Base-by-base conservation (phyloP, 2,797 vertebrate species). In the Psittacula derbiana region DNA sequence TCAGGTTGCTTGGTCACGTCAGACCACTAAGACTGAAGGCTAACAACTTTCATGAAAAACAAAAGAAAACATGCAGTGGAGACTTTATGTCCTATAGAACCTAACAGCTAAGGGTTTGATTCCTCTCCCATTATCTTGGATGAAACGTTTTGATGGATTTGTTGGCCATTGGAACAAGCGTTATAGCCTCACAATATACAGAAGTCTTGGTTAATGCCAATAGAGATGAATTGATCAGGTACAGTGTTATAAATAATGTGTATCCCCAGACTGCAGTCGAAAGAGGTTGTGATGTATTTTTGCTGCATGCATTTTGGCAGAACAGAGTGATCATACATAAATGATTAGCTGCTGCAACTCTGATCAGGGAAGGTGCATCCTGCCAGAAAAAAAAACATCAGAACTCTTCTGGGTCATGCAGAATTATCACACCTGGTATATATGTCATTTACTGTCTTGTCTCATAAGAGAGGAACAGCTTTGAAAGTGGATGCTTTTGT, bases 281-380 rank as follows among this genome's bases (percentile, higher is more conserved):
- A 92, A 86, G 61, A 89, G 69, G 69, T 83, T 92, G 78, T 93
- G 92, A 95, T 94, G 92, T 88, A 44, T 90, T 96, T 95, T 88
- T 91, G 87, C 87, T 94, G 89, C 86, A 61, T 88, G 81, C 81
- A 65, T 96, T 96, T 95, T 97, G 94, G 96, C 93, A 88, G 89
- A 92, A 72, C 43, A 79, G 53, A 0, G 0, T 72, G 49, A 93
- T 94, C 95, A 96, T 97, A 86, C 89, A 95, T 97, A 95, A 97
- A 93, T 92, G 62, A 96, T 96, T 75, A 96, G 85, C 69, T 95
- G 60, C 93, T 92, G 81, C 91, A 93, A 93, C 69, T 91, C 80
- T 75, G 83, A 95, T 80, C 44, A 88, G 81, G 75, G 57, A 86
- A 80, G 83, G 76, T 84, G 65, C 89, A 94, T 90, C 65, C 81